These are phyloP conservation scores for Papilio gigon DNA, from an alignment of 2,888 invertebrate genomes.

Conservation along the genomic window DNA sequence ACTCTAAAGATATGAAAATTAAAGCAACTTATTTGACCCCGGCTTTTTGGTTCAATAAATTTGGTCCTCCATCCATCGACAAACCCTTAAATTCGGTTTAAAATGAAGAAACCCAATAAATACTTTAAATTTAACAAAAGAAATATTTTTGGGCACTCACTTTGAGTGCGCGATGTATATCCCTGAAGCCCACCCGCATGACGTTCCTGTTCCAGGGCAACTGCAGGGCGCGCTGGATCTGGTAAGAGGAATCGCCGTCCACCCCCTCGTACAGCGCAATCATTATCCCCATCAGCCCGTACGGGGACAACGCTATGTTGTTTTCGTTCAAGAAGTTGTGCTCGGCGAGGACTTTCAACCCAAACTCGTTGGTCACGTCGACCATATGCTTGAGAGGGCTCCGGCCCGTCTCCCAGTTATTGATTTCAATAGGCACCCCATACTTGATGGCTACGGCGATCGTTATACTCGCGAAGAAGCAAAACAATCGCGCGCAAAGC, in stretches of 20 bases:
- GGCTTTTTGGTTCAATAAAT: not conserved
- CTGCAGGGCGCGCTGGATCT: slow-evolving; percentile 86
- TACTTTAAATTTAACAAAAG: slow-evolving; percentile 20
- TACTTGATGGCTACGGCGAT: slow-evolving; percentile 55
- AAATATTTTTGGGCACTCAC: slow-evolving; percentile 74
- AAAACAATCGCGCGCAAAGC: slow-evolving; percentile 49
- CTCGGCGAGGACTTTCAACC: slow-evolving; percentile 86
- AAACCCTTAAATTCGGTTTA: not conserved
- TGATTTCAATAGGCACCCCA: slow-evolving; percentile 74
- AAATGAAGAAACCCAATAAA: not conserved
- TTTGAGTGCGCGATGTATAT: slow-evolving; percentile 91
- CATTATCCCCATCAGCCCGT: slow-evolving; percentile 90
- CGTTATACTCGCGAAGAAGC: slow-evolving; percentile 52
- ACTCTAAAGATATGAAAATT: not conserved
- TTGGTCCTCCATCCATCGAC: too few relatives aligned
- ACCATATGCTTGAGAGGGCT: slow-evolving; percentile 89
- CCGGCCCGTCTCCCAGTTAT: slow-evolving; percentile 71
- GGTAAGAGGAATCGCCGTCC: slow-evolving; percentile 86
- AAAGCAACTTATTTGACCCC: not conserved
- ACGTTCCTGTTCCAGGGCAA: slow-evolving; percentile 88
- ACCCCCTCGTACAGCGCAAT: slow-evolving; percentile 91
- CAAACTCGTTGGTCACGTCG: slow-evolving; percentile 89
- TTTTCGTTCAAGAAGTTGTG: slow-evolving; percentile 88
- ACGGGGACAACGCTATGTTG: slow-evolving; percentile 93
- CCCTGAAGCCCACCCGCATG: slow-evolving; percentile 89